A percentile compares a stretch with the other conserved stretches of the same genome.
phyloP scores from a whole-genome alignment of 1,140 invertebrate genomes.

The Diachasma alloeum region DNA sequence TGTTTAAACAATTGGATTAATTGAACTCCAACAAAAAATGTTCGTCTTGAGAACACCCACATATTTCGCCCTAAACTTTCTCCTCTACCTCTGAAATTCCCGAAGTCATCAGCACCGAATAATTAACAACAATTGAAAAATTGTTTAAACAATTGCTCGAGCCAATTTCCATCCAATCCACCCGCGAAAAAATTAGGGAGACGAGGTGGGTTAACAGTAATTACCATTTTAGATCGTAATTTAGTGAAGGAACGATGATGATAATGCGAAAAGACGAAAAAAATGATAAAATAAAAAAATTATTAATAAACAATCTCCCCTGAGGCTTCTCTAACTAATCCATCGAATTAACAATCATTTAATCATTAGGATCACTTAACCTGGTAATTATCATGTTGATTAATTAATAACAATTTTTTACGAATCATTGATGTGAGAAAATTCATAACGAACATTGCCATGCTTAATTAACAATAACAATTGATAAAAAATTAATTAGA shows the following conservation, averaged over 20 bases:
- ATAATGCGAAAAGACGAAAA: neutral
- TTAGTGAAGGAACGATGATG: neutral
- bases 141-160: neutral
- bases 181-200: neutral
- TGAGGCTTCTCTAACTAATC: neutral
- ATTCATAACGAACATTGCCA: neutral
- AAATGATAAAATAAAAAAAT: neutral
- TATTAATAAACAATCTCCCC: neutral
- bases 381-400: neutral
- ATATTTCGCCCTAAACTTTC: neutral
- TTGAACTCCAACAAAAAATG: neutral
- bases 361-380: neutral
- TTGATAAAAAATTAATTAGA: neutral
- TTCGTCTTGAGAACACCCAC: neutral
- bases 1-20: neutral
- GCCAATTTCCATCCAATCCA: neutral
- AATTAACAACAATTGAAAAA: neutral
- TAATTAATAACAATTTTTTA: neutral
- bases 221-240: conserved; percentile 1
- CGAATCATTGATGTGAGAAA: neutral
- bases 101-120: neutral
- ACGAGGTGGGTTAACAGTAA: neutral
- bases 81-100: neutral
- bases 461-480: neutral
- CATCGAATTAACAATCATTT: conserved; percentile 2